These are phyloP conservation scores for Ochotona curzoniae DNA, from an alignment of 2,113 vertebrate species.

Conservation along the genomic window DNA sequence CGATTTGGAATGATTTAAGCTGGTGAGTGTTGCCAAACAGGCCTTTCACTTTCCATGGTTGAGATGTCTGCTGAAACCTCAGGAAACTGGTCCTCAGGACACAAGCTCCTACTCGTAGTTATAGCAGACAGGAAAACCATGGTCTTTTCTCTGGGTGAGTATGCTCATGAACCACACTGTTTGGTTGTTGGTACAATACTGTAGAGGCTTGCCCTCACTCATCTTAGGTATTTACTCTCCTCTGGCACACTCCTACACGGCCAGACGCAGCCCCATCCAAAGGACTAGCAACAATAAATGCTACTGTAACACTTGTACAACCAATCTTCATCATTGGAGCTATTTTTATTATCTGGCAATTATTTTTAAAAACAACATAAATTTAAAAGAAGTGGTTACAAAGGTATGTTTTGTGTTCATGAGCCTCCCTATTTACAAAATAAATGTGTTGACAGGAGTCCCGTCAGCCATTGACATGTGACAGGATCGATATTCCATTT, in stretches of 20 bases:
- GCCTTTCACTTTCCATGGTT: conserved; percentile 45
- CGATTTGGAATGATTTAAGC: conserved; percentile 59
- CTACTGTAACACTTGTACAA: not conserved
- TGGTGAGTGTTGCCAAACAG: conserved; percentile 61
- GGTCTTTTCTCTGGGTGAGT: not conserved
- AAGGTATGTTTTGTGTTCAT: conserved; percentile 32
- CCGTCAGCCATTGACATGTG: not conserved
- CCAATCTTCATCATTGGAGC: not conserved
- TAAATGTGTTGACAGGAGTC: not conserved
- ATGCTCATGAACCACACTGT: not conserved
- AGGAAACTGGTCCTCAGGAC: not conserved
- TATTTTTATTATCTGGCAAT: not conserved
- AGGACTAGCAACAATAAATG: not conserved
- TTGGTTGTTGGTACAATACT: not conserved
- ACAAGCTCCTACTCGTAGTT: not conserved
- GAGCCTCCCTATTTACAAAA: conserved; percentile 6
- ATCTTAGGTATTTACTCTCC: not conserved
- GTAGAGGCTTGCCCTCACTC: not conserved
- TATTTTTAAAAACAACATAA: not conserved
- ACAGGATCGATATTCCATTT: not conserved
- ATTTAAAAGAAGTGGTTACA: not conserved
- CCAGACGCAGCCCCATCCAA: not conserved
- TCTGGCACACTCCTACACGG: not conserved
- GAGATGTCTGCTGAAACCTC: conserved; percentile 50
- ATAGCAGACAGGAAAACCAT: not conserved